phyloP scores from a whole-genome alignment of 2,797 vertebrate species.

The Lagorchestes hirsutus region DNA sequence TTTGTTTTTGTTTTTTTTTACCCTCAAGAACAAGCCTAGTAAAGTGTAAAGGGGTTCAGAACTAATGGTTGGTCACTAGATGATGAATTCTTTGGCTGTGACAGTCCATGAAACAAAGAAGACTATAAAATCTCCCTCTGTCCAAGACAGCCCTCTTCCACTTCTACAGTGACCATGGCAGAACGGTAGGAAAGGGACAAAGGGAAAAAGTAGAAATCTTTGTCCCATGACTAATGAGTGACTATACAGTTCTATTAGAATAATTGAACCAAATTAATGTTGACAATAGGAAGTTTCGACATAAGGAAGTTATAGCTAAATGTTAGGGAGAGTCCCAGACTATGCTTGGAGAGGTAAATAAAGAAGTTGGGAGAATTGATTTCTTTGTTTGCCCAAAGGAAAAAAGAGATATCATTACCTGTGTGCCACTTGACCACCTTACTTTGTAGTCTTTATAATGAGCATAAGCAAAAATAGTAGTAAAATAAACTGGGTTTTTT shows the following conservation, averaged over 20 bases:
- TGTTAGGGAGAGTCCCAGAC: background rate
- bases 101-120: background rate
- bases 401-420: background rate
- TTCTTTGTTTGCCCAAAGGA: background rate
- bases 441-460: background rate
- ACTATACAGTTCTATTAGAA: background rate
- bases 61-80: background rate
- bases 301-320: background rate
- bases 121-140: background rate
- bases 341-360: background rate
- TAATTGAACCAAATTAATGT: background rate
- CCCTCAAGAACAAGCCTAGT: background rate
- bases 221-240: background rate
- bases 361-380: background rate
- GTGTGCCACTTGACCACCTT: background rate
- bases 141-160: background rate
- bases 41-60: background rate
- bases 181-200: background rate
- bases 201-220: background rate
- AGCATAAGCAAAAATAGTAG: background rate
- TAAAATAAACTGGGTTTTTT: background rate
- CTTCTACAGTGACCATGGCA: background rate
- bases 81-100: background rate
- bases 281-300: no score
- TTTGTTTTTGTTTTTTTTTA: no score